Conservation (phyloP, 1,140 invertebrate species). For the Lanistes nyassanus region DNA sequence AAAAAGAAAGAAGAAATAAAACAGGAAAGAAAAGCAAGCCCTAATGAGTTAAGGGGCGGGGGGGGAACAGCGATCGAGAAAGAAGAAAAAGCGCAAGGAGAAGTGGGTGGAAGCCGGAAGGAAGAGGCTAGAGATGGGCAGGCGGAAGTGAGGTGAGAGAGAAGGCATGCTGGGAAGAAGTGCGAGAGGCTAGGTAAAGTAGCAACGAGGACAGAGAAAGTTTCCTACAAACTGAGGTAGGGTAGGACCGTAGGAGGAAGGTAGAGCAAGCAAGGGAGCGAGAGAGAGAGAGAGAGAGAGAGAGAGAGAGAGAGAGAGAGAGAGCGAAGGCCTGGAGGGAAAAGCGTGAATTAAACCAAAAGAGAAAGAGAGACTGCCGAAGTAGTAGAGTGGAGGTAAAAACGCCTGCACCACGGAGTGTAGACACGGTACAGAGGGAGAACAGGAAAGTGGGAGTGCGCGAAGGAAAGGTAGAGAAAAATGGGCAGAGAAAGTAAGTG, state of each 20-base stretch:
- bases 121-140: neutral
- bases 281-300: neutral
- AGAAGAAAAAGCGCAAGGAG: slow-evolving; percentile 3
- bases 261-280: neutral
- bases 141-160: neutral
- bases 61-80: neutral
- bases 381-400: no score
- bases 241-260: no score
- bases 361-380: no score
- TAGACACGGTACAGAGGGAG: no score
- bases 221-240: no score
- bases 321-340: neutral
- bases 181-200: no score
- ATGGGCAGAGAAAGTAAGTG: neutral
- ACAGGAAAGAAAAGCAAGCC: neutral
- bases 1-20: neutral
- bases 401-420: no score
- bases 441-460: neutral
- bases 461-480: neutral
- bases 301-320: slow-evolving; percentile 9
- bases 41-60: neutral
- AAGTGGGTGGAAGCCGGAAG: neutral
- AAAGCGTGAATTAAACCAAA: no score
- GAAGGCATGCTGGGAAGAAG: no score
- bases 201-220: no score